phyloP scores from a whole-genome alignment of 2,797 vertebrate species.

The Rallus crepitans region DNA sequence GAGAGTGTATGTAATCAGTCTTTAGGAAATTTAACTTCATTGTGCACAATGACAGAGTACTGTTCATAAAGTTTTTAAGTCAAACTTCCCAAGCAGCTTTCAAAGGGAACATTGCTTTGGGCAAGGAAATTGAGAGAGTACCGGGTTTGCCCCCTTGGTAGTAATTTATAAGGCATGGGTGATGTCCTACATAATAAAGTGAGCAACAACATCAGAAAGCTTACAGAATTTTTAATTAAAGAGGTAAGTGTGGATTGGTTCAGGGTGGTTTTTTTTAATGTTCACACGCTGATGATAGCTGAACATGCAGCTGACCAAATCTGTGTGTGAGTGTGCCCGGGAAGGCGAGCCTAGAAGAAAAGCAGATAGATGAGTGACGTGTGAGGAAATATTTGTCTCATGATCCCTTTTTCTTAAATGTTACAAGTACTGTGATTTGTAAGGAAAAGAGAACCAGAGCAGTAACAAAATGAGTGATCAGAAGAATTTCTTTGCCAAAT shows the following conservation, averaged over 20 bases:
- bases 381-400: not conserved
- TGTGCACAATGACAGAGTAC: not conserved
- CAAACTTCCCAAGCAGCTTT: not conserved
- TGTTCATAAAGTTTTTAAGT: not conserved
- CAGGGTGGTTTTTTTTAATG: no score
- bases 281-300: not conserved
- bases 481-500: not conserved
- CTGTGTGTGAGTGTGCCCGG: rapidly evolving
- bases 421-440: not conserved
- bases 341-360: not conserved
- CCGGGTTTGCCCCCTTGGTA: not conserved
- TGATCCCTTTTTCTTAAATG: not conserved
- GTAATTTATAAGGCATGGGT: not conserved
- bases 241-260: not conserved
- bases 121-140: not conserved
- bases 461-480: not conserved
- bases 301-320: not conserved
- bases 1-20: not conserved
- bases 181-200: not conserved
- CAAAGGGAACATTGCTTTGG: not conserved
- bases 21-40: not conserved
- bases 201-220: not conserved
- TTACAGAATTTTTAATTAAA: not conserved
- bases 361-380: not conserved
- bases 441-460: not conserved